phyloP scores from a whole-genome alignment of 1,140 invertebrate genomes.

The Arctopsyche grandis region DNA sequence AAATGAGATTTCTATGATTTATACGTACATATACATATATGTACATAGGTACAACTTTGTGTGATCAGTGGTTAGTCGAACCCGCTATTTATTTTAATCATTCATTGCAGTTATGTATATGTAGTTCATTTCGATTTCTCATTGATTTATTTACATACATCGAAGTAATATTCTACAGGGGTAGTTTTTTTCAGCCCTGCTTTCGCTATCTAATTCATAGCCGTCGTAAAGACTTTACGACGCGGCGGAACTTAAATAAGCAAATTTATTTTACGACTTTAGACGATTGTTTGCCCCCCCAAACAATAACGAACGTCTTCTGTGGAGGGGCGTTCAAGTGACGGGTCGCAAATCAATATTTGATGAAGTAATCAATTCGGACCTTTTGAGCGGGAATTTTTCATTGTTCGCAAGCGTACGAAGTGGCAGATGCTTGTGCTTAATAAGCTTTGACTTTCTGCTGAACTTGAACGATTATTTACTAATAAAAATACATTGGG shows the following conservation, averaged over 20 bases:
- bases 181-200: not conserved
- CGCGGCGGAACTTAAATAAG: slow-evolving; percentile 31
- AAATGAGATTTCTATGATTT: not conserved
- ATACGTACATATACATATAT: too few relatives aligned
- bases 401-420: too few relatives aligned
- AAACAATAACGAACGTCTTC: not conserved
- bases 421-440: too few relatives aligned
- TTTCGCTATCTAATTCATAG: slow-evolving; percentile 20
- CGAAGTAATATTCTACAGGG: too few relatives aligned
- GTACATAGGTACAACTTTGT: not conserved
- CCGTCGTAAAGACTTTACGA: slow-evolving; percentile 35
- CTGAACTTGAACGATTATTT: too few relatives aligned
- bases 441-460: too few relatives aligned
- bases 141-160: too few relatives aligned
- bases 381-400: too few relatives aligned
- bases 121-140: slow-evolving; percentile 14
- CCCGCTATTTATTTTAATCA: not conserved
- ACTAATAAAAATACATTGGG: too few relatives aligned
- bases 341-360: slow-evolving; percentile 1
- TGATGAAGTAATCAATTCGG: not conserved
- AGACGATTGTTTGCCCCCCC: slow-evolving; percentile 10
- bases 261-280: slow-evolving; percentile 38
- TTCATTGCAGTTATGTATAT: slow-evolving; percentile 16
- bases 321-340: not conserved
- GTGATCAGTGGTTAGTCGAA: not conserved